A percentile compares a stretch with the other conserved stretches of the same genome.
Evolutionary conservation across 2,113 vertebrate species (phyloP).

Genomic region (Thunnus thynnus): DNA sequence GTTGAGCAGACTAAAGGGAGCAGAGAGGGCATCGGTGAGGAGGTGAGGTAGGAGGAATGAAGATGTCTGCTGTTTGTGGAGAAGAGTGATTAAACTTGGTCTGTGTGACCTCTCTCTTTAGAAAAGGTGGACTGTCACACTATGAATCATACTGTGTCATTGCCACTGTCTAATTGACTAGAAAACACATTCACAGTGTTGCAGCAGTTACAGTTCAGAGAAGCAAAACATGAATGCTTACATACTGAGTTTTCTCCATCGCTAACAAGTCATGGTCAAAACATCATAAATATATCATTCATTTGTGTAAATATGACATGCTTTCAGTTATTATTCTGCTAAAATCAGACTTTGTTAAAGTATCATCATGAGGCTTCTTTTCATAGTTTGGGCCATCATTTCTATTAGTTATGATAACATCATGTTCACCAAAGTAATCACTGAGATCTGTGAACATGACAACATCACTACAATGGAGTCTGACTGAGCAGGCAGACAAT

Average conservation of each 20-base stretch:
- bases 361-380: too few species aligned
- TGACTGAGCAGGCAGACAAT: neutral
- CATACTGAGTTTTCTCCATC: neutral
- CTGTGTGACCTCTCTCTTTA: slow-evolving; percentile 51
- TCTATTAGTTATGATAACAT: too few species aligned
- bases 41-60: slow-evolving; percentile 29
- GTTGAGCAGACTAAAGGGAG: neutral
- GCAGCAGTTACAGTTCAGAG: neutral
- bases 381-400: too few species aligned
- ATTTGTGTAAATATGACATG: neutral
- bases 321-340: neutral
- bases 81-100: slow-evolving; percentile 47
- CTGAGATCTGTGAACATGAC: too few species aligned
- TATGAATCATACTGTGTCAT: slow-evolving; percentile 44
- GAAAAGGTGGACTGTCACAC: slow-evolving; percentile 18
- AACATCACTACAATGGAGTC: neutral
- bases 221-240: too few species aligned
- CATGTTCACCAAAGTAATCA: too few species aligned
- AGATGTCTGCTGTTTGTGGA: slow-evolving; percentile 14
- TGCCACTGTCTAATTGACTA: slow-evolving; percentile 12
- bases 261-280: too few species aligned
- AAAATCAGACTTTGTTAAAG: too few species aligned
- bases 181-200: neutral
- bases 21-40: neutral
- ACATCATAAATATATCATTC: neutral